Conservation (phyloP, 2,888 invertebrate species). For the Tipula confusa region DNA sequence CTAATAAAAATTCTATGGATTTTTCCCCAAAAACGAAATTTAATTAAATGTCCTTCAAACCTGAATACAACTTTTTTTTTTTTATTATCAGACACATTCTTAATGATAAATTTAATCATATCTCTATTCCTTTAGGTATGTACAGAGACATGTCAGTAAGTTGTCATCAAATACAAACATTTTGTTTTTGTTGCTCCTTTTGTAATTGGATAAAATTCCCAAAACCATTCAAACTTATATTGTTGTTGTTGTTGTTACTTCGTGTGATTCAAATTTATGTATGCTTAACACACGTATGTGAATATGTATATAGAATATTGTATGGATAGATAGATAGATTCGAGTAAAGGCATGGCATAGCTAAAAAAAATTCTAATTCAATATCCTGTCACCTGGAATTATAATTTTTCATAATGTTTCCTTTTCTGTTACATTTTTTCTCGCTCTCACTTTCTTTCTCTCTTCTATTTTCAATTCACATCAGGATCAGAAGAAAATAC, state of each 20-base stretch:
- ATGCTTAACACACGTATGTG: neutral
- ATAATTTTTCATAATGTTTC: slow-evolving; percentile 26
- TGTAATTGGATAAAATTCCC: slow-evolving; percentile 25
- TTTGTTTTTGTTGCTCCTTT: no score
- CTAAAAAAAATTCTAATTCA: neutral
- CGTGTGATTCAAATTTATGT: neutral
- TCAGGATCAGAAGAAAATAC: slow-evolving; percentile 5
- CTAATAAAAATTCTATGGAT: neutral
- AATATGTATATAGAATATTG: neutral
- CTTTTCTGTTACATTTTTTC: neutral
- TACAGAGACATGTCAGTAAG: neutral
- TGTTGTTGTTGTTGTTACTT: neutral
- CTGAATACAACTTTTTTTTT: neutral
- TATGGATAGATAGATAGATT: neutral
- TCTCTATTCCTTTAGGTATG: neutral
- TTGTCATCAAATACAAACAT: neutral
- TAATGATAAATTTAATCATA: slow-evolving; percentile 25
- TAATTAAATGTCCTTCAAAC: slow-evolving; percentile 12
- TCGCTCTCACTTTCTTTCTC: neutral
- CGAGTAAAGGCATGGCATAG: neutral
- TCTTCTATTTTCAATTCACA: neutral
- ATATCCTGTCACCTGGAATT: slow-evolving; percentile 28
- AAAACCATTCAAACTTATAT: slow-evolving; percentile 12
- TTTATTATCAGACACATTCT: neutral
- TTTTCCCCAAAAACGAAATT: neutral